A percentile compares a stretch with the other conserved stretches of the same genome.
These are phyloP conservation scores for Bradysia coprophila DNA, from an alignment of 1,140 invertebrate species.

Conservation along the genomic window DNA sequence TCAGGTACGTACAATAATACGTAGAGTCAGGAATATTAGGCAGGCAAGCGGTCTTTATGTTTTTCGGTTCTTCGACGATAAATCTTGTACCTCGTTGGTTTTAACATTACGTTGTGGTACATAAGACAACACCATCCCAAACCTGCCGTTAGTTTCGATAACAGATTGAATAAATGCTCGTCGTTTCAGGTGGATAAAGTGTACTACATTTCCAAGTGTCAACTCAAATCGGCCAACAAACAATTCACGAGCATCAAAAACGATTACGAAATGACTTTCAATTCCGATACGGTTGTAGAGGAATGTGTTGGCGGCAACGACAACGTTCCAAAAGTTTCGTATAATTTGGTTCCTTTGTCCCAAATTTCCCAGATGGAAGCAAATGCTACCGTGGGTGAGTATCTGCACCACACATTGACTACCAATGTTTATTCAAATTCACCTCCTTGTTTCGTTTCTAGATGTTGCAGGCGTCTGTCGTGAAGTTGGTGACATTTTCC, in stretches of 20 bases:
- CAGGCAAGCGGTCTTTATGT: too few species aligned
- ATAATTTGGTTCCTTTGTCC: conserved; percentile 62
- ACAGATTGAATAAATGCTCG: conserved; percentile 6
- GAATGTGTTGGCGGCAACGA: conserved; percentile 43
- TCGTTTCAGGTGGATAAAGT: conserved; percentile 61
- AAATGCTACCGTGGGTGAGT: conserved; percentile 51
- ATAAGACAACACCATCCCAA: too few species aligned
- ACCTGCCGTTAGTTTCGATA: too few species aligned
- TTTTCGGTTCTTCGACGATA: conserved; percentile 2
- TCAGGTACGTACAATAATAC: too few species aligned
- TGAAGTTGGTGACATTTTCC: conserved; percentile 44
- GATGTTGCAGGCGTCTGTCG: conserved; percentile 89
- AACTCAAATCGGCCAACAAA: conserved; percentile 83
- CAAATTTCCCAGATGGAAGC: conserved; percentile 46
- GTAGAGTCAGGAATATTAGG: too few species aligned
- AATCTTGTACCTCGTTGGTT: not conserved
- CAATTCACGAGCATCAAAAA: conserved; percentile 69
- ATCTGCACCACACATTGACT: too few species aligned
- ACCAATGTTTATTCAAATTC: not conserved
- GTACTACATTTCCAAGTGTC: conserved; percentile 69
- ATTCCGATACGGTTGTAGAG: conserved; percentile 55
- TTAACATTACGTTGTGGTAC: not conserved
- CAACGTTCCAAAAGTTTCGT: conserved; percentile 60
- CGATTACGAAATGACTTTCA: conserved; percentile 92
- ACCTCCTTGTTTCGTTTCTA: too few species aligned